phyloP scores from a whole-genome alignment of 2,797 vertebrate genomes.

The Simalia tracyae region DNA sequence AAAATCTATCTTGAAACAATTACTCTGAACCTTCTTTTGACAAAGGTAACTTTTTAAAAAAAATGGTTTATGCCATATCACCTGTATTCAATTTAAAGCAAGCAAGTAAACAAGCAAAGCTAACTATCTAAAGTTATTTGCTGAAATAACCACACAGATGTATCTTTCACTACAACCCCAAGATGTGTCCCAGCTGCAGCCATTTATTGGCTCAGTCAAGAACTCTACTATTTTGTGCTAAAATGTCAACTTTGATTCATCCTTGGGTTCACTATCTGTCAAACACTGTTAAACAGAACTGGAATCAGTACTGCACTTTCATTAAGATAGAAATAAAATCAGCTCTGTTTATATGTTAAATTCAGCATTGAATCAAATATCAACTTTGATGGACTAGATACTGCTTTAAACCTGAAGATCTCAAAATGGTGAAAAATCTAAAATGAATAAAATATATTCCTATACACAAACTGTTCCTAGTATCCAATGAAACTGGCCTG shows the following conservation, averaged over 20 bases:
- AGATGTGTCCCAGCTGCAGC: slow-evolving; percentile 66
- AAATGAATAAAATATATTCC: not conserved
- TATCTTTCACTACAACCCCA: slow-evolving; percentile 42
- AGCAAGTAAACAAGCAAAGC: not conserved
- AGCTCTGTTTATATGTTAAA: slow-evolving; percentile 46
- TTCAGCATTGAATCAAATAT: slow-evolving; percentile 17
- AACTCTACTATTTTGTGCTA: slow-evolving; percentile 62
- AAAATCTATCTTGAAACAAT: not conserved
- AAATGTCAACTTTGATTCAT: slow-evolving; percentile 70
- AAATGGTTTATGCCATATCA: slow-evolving; percentile 3
- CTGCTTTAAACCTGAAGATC: slow-evolving; percentile 14
- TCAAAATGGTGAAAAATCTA: slow-evolving; percentile 7
- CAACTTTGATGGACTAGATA: slow-evolving; percentile 19
- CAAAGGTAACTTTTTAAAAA: not conserved
- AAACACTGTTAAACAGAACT: slow-evolving; percentile 63
- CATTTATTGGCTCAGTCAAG: slow-evolving; percentile 68
- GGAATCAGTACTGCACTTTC: slow-evolving; percentile 54
- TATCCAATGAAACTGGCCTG: not conserved
- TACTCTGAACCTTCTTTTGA: not conserved
- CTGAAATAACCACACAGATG: slow-evolving; percentile 30
- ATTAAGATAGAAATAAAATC: slow-evolving; percentile 58
- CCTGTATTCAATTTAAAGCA: slow-evolving; percentile 37
- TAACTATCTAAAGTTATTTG: slow-evolving; percentile 34
- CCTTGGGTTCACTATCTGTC: slow-evolving; percentile 59
- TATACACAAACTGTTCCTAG: slow-evolving; percentile 18